Conservation (phyloP, 2,888 invertebrate genomes). For the Thera obeliscata region DNA sequence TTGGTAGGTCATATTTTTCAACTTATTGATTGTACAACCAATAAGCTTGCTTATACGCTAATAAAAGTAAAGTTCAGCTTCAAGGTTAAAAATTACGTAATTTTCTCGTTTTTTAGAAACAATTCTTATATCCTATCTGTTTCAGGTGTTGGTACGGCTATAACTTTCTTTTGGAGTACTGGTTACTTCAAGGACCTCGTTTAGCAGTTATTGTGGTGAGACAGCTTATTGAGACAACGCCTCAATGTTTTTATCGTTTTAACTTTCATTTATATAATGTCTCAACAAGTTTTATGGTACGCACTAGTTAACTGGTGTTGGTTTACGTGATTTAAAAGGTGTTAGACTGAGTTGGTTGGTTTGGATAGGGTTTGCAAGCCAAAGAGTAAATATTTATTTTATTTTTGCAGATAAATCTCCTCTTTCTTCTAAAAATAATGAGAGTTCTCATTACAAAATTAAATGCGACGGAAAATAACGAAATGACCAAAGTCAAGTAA, state of each 20-base stretch:
- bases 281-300: too few relatives aligned
- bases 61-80: too few relatives aligned
- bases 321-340: too few relatives aligned
- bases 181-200: conserved; percentile 96
- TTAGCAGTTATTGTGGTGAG: conserved; percentile 91
- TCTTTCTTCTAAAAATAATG: conserved; percentile 92
- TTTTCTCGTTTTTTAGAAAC: not conserved
- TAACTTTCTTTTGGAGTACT: conserved; percentile 91
- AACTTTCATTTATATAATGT: too few relatives aligned
- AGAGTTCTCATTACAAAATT: conserved; percentile 91
- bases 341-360: too few relatives aligned
- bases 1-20: too few relatives aligned
- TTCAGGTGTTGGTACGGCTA: conserved; percentile 93
- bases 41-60: too few relatives aligned
- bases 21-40: too few relatives aligned
- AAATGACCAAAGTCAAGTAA: conserved; percentile 89
- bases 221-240: conserved; percentile 29
- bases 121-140: not conserved
- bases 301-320: too few relatives aligned
- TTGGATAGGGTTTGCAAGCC: too few relatives aligned
- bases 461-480: conserved; percentile 88
- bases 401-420: conserved; percentile 87
- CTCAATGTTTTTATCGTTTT: too few relatives aligned
- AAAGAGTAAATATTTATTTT: not conserved
- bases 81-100: too few relatives aligned